A percentile compares a stretch with the other conserved stretches of the same genome.
Conservation (phyloP, 1,140 invertebrate genomes). For the Penaeus chinensis region DNA sequence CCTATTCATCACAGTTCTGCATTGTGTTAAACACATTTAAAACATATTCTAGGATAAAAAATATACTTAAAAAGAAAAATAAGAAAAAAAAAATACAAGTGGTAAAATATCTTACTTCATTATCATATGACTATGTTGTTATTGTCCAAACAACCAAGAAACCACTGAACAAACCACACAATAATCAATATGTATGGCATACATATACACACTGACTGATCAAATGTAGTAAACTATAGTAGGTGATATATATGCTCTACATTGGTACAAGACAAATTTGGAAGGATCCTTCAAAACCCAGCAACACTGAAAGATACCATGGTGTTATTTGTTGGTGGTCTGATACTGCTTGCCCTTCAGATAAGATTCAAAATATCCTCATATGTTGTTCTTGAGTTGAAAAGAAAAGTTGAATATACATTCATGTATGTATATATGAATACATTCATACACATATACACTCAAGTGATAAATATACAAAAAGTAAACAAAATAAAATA, state of each 20-base stretch:
- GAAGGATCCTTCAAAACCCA: slow-evolving; percentile 34
- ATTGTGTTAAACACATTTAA: slow-evolving; percentile 37
- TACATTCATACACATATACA: no score
- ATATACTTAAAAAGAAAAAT: no score
- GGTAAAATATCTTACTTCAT: slow-evolving; percentile 27
- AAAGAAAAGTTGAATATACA: no score
- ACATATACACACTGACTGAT: slow-evolving; percentile 45
- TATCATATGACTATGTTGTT: slow-evolving; percentile 39
- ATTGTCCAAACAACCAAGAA: slow-evolving; percentile 44
- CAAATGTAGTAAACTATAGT: slow-evolving; percentile 29
- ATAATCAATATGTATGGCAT: slow-evolving; percentile 44
- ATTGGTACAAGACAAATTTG: slow-evolving; percentile 36
- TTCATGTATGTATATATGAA: no score
- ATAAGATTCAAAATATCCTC: slow-evolving; percentile 15
- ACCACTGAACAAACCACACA: slow-evolving; percentile 39
- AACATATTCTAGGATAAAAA: slow-evolving; percentile 8
- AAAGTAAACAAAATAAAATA: no score
- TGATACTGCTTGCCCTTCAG: not conserved
- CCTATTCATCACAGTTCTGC: slow-evolving; percentile 42
- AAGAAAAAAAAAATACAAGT: slow-evolving; percentile 28
- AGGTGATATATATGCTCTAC: slow-evolving; percentile 41
- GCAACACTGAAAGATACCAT: slow-evolving; percentile 2
- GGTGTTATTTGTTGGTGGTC: not conserved
- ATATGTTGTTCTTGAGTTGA: not conserved
- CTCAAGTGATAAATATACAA: no score